Evolutionary conservation across 2,888 invertebrate species (phyloP), one percentile per base, ranked within the genome.

Genomic region (Sturmia bella): DNA sequence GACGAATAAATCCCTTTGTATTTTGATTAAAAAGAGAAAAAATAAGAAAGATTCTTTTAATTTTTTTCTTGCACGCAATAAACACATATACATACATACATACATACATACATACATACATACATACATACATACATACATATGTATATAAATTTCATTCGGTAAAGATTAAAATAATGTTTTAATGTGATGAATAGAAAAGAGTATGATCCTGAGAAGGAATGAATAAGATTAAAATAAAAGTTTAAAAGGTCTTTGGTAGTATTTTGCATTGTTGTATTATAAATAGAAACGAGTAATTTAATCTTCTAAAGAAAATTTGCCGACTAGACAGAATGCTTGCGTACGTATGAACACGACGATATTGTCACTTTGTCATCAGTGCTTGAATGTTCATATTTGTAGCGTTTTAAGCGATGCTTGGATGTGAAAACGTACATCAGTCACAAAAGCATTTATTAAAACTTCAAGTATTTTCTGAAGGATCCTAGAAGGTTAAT

Each of bases 271-370:
- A 61, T 43, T 43, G 43, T 43, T 43, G 4, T 43, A 24, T 15
- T 17, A 24, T 61, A 15, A 17, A 32, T 56, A 11, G 32, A 32
- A 32, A 15, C 15, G 41, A 43, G 61, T 61, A 61, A 61, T 61
- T 61, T n/a, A 43, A 43, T 43, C 24, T 24, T 43, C 61, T 24
- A 9, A 24, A 11, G 24, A n/a, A 43, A 43, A 43, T 43, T 43
- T 24, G 24, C 41, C 24, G 61, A 61, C 61, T 11, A 37, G 11
- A 17, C n/a, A 54, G n/a, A 52, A 15, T 54, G 6, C 21, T 3
- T 41, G 13, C 27, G 15, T 27, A n/a, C n/a, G n/a, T n/a, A n/a
- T n/a, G n/a, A n/a, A n/a, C 15, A 45, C 12, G 12, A 32, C 15
- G 17, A 6, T 12, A 32, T 63, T 32, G 17, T 15, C 27, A 45